phyloP scores from a whole-genome alignment of 2,113 vertebrate genomes.

The Myodes glareolus region DNA sequence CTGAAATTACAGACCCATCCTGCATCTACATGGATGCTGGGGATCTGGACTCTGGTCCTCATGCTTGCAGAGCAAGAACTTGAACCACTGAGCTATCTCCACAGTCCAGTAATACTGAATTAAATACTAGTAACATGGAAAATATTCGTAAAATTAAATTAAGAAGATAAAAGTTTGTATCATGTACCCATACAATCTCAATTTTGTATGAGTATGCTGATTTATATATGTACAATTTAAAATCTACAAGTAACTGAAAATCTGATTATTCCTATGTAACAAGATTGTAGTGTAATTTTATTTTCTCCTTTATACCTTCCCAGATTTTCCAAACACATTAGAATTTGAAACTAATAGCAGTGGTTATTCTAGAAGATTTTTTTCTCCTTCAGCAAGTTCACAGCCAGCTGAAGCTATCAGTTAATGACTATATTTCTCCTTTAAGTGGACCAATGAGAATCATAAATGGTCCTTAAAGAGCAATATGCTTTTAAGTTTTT shows the following conservation, averaged over 20 bases:
- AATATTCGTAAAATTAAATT: not conserved
- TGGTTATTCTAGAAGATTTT: not conserved
- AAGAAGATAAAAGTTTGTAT: not conserved
- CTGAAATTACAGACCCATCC: not conserved
- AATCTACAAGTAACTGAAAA: not conserved
- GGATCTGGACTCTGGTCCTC: too few species aligned
- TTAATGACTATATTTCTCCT: not conserved
- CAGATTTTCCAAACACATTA: constrained; percentile 20
- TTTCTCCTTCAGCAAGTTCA: not conserved
- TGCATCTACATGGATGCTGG: not conserved
- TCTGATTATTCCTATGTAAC: not conserved
- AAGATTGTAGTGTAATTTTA: constrained; percentile 23
- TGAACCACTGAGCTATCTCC: not conserved
- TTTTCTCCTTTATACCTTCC: constrained; percentile 40
- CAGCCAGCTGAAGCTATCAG: not conserved
- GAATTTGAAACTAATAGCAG: not conserved
- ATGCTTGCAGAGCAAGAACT: not conserved
- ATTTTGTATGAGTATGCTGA: not conserved
- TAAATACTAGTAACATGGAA: constrained; percentile 26
- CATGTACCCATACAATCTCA: not conserved
- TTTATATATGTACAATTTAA: not conserved
- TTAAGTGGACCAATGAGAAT: not conserved
- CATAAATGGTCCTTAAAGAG: not conserved
- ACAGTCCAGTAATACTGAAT: not conserved
- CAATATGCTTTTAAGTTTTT: not conserved